phyloP scores from a whole-genome alignment of 2,113 vertebrate species.

The Saguinus imperator region DNA sequence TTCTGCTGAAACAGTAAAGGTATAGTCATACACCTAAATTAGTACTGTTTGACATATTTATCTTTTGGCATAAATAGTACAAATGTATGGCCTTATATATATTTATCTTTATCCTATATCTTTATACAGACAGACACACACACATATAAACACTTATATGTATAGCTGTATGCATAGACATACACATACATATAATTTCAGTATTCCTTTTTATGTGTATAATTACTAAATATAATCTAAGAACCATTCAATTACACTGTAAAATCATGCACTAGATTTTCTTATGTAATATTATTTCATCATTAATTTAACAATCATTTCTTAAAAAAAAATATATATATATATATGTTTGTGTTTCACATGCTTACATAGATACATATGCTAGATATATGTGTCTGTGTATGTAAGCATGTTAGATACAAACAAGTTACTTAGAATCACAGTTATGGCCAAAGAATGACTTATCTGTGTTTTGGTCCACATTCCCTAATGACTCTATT shows the following conservation, averaged over 20 bases:
- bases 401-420: neutral
- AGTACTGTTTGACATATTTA: neutral
- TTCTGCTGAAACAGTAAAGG: neutral
- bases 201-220: neutral
- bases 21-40: neutral
- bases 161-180: neutral
- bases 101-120: neutral
- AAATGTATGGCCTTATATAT: neutral
- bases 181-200: neutral
- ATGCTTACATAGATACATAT: neutral
- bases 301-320: neutral
- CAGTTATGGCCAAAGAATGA: neutral
- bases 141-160: neutral
- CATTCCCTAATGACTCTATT: slow-evolving; percentile 26
- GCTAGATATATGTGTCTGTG: neutral
- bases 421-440: slow-evolving; percentile 23
- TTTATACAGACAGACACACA: neutral
- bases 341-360: neutral
- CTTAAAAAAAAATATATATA: neutral
- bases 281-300: neutral
- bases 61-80: neutral
- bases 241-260: neutral
- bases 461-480: slow-evolving; percentile 15
- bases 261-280: neutral
- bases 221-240: neutral